Base-by-base conservation (phyloP, 2,888 invertebrate genomes). In the Danaus chrysippus region DNA sequence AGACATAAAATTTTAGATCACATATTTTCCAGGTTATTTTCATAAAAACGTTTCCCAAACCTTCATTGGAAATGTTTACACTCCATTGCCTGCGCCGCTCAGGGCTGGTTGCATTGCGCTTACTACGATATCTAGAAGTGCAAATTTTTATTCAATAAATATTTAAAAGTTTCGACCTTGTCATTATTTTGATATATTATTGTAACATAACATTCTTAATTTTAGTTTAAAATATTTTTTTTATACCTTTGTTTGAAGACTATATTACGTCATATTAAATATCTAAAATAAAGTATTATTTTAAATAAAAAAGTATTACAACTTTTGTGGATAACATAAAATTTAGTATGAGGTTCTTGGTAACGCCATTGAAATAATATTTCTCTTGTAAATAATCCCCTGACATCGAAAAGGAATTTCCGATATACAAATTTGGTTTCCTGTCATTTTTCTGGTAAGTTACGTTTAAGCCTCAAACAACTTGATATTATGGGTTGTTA, bases 21-120 rank as follows among this genome's bases (percentile, higher is more conserved):
- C 42, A 42, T 15, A 54, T 54, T 17, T 54, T 54, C 41, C 23
- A 17, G 15, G 17, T 10, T 17, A 49, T 49, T 10, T 49, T 49
- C 17, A 49, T 61, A 54, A 58, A 68, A 61, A 53, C 52, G 42
- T 64, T 59, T 64, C 52, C 59, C 49, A 44, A 59, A 61, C 59
- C 57, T 60, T 56, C 46, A 56, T 56, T 54, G 61, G 72, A 70
- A 79, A 78, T 75, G 73, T 76, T 78, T 78, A 75, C 76, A 62
- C 74, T 65, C 71, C 76, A 78, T 76, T 80, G 79, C 75, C 46
- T 65, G 49, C 17, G 17, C 49, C 17, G 49, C 17, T 3, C n/a
- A 10, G 49, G 11, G 49, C n/a, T 2, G 9, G 49, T 49, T 17
- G 49, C 17, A 3, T 10, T 10, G 10, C 17, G 17, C 49, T 17